phyloP scores from a whole-genome alignment of 2,888 invertebrate species.

The Harpalus rubripes region DNA sequence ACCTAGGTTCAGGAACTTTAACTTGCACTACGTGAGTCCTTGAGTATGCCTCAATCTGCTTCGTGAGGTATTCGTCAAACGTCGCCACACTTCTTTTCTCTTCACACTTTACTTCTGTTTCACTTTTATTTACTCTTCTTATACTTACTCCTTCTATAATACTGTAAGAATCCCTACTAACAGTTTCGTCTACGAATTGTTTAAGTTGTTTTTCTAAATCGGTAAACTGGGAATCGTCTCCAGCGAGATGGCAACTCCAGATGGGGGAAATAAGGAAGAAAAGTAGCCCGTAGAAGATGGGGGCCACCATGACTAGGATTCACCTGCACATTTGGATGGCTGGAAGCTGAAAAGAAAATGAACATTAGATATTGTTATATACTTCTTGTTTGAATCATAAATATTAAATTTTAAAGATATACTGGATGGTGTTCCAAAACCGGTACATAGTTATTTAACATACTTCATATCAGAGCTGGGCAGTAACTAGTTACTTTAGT shows the following conservation, averaged over 20 bases:
- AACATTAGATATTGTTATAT: background rate
- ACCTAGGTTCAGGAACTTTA: conserved; percentile 83
- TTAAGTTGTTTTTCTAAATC: conserved; percentile 79
- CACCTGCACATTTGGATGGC: conserved; percentile 61
- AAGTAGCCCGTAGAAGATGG: conserved; percentile 49
- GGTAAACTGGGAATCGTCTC: conserved; percentile 72
- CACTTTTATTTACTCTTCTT: conserved; percentile 73
- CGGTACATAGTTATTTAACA: too few relatives aligned
- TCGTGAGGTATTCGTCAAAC: conserved; percentile 80
- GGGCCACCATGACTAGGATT: conserved; percentile 57
- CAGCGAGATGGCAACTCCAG: background rate
- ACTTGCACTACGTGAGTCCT: conserved; percentile 83
- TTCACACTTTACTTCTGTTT: conserved; percentile 66
- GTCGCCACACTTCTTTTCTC: conserved; percentile 75
- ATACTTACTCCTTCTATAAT: conserved; percentile 82
- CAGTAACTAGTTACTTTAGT: too few relatives aligned
- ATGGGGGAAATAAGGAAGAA: background rate
- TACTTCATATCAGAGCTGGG: too few relatives aligned
- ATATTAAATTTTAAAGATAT: too few relatives aligned
- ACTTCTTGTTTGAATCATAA: too few relatives aligned
- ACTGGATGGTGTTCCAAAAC: too few relatives aligned
- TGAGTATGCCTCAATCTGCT: conserved; percentile 81
- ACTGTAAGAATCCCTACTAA: conserved; percentile 80
- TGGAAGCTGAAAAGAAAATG: conserved; percentile 38
- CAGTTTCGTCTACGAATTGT: conserved; percentile 80